Evolutionary conservation across 1,140 invertebrate genomes (phyloP).

Genomic region (Aricia agestis): DNA sequence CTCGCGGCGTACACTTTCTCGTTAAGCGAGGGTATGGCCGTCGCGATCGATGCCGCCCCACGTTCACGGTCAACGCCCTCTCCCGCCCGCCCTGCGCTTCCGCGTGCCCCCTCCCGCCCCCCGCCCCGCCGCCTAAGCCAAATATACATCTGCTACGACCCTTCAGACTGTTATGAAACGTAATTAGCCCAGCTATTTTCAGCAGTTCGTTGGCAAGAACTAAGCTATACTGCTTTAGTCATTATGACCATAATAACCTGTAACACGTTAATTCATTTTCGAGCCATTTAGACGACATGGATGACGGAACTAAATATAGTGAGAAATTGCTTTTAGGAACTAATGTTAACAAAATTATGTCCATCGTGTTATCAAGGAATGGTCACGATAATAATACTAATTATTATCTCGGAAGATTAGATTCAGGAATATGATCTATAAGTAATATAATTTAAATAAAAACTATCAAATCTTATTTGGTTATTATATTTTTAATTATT

Average conservation of each 20-base stretch:
- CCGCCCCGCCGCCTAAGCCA: conserved; percentile 37
- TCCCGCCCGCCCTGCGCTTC: conserved; percentile 69
- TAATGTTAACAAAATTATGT: too few species aligned
- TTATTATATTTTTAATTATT: too few species aligned
- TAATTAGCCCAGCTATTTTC: conserved; percentile 70
- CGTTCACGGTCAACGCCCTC: conserved; percentile 75
- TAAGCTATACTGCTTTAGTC: conserved; percentile 33
- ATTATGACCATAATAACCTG: background rate
- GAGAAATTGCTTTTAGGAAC: background rate
- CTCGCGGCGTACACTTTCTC: conserved; percentile 49
- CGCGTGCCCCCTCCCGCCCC: conserved; percentile 46
- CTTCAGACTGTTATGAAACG: conserved; percentile 67
- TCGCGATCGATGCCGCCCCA: conserved; percentile 67
- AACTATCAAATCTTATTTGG: too few species aligned
- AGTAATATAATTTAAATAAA: too few species aligned
- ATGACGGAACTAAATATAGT: background rate
- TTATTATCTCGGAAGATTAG: too few species aligned
- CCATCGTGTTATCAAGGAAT: too few species aligned
- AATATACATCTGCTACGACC: conserved; percentile 62
- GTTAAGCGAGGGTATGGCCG: conserved; percentile 73
- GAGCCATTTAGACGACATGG: background rate
- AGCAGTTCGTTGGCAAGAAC: conserved; percentile 44
- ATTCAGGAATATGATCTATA: too few species aligned
- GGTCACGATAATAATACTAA: too few species aligned
- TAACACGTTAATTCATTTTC: conserved; percentile 3